Percentiles rank a stretch among this genome's conserved stretches.
Conservation (phyloP, 2,797 vertebrate species). For the Phalanger gymnotis region DNA sequence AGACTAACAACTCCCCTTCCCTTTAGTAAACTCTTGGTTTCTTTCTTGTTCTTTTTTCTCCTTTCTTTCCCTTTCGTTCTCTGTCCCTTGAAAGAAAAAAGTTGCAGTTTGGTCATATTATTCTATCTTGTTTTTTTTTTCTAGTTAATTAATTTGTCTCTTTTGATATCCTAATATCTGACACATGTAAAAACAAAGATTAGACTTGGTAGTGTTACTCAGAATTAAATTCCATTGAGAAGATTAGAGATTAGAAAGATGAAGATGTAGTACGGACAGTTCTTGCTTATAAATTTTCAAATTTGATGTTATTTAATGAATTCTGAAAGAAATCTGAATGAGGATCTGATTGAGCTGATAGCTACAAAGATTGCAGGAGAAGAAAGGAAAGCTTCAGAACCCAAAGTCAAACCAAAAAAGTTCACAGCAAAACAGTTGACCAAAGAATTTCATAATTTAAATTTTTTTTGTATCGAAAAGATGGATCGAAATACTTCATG, state of each 20-base stretch:
- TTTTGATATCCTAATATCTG: not conserved
- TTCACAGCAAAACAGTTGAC: not conserved
- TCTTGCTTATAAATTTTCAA: not conserved
- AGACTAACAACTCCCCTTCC: too few relatives aligned
- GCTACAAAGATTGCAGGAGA: not conserved
- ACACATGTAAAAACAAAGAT: not conserved
- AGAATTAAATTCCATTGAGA: not conserved
- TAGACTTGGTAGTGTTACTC: not conserved
- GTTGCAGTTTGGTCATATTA: too few relatives aligned
- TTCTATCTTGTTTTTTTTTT: not conserved
- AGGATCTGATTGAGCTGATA: not conserved
- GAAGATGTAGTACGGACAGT: not conserved
- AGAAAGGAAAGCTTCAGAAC: not conserved
- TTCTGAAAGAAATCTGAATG: not conserved
- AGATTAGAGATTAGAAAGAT: not conserved
- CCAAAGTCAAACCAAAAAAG: not conserved
- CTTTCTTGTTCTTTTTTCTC: too few relatives aligned
- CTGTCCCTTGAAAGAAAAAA: too few relatives aligned
- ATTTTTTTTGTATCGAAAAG: not conserved
- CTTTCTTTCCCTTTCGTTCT: too few relatives aligned
- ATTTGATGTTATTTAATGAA: not conserved
- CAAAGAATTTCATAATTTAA: not conserved
- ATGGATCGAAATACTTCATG: not conserved
- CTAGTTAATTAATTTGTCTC: not conserved
- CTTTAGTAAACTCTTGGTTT: too few relatives aligned